phyloP scores from a whole-genome alignment of 2,113 vertebrate genomes.

The Lamprologus speciosus region DNA sequence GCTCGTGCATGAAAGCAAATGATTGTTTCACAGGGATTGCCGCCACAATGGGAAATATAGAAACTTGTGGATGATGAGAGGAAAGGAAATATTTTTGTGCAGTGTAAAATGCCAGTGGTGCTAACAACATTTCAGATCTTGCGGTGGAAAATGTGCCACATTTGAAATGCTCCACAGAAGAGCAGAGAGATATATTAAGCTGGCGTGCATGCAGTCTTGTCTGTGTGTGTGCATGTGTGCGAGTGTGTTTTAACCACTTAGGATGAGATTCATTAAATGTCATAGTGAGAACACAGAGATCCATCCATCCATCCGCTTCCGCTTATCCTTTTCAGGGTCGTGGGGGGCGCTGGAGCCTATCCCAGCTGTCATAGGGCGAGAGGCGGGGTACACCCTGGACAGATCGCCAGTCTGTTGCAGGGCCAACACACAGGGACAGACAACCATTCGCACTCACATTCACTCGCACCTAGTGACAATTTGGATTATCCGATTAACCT shows the following conservation, averaged over 20 bases:
- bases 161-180: neutral
- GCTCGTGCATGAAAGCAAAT: slow-evolving; percentile 14
- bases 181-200: neutral
- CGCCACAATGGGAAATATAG: neutral
- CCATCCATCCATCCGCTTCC: too few relatives aligned
- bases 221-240: neutral
- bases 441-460: too few relatives aligned
- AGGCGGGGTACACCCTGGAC: too few relatives aligned
- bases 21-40: neutral
- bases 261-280: slow-evolving; percentile 1
- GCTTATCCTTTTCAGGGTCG: too few relatives aligned
- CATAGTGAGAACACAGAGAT: neutral
- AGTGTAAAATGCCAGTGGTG: neutral
- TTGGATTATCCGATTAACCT: too few relatives aligned
- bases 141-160: neutral
- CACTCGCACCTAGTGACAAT: too few relatives aligned
- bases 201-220: neutral
- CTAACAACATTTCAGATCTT: neutral
- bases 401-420: too few relatives aligned
- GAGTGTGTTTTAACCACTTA: neutral
- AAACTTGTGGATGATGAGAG: slow-evolving; percentile 18
- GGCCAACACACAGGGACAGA: too few relatives aligned
- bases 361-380: too few relatives aligned
- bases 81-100: neutral
- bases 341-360: too few relatives aligned